Evolutionary conservation across 2,797 vertebrate species (phyloP), one percentile per base, ranked within the genome.

Genomic region (Pseudotriccus pelzelni): DNA sequence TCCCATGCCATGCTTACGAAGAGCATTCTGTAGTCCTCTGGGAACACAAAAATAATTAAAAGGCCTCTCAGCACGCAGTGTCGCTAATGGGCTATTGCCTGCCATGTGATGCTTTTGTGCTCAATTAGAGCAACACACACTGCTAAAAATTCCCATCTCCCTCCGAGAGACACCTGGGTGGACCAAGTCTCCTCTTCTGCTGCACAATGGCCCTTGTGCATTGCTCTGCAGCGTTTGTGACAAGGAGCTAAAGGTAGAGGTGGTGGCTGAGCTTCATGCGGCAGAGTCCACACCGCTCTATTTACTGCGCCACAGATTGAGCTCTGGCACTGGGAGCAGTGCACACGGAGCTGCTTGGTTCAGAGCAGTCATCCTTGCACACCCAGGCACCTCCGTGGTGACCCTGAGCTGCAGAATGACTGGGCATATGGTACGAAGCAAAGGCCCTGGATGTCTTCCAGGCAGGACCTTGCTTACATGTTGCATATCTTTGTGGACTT

Each of bases 11-110:
- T 69, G 84, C 94, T 86, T 89, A 59, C 1, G 72, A 86, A 84
- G 68, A 91, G 87, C 84, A 96, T 94, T 92, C 90, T 84, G 85
- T 73, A 84, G 91, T 94, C 94, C 92, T 93, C 90, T 46, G 92
- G 96, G 94, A 95, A 94, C 14, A 16, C 76, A 90, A 92, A 96
- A 95, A 95, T 92, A 97, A 97, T 96, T 94, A 96, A 94, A 97
- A 95, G 87, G 83, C 79, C 93, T 94, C 94, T 95, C 75, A 73
- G 83, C 93, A 96, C 50, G 59, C 88, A 85, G 67, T 92, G 81
- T 78, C 94, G 93, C 95, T 96, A 96, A 91, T 92, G 93, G 93
- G 82, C 85, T 97, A 50, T 76, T 75, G 89, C 85, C 72, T 85
- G 84, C 76, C 91, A 91, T 77, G 93, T 78, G 94, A 96, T 92